A percentile compares a stretch with the other conserved stretches of the same genome.
phyloP scores from a whole-genome alignment of 2,888 invertebrate genomes.

The Conops quadrifasciatus region DNA sequence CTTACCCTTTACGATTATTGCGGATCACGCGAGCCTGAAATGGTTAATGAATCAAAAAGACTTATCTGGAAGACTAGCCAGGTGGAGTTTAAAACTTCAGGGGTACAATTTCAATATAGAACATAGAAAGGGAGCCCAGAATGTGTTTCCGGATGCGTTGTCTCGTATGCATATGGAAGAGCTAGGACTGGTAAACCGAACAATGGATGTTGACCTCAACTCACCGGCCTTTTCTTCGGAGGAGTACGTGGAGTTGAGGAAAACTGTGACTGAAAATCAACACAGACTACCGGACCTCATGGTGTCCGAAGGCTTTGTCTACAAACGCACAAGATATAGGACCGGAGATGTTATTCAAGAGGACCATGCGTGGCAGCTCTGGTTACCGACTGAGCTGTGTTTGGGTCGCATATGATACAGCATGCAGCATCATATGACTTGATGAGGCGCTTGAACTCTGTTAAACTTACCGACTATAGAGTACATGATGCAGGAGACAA shows the following conservation, averaged over 20 bases:
- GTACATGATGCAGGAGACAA: not conserved
- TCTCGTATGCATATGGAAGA: constrained; percentile 7
- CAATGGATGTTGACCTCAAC: constrained; percentile 1
- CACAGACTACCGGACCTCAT: constrained; percentile 5
- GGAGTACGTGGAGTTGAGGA: constrained; percentile 2
- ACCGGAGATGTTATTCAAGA: constrained; percentile 7
- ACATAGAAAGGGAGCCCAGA: constrained; percentile 14
- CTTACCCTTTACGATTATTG: constrained; percentile 39
- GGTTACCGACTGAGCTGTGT: constrained; percentile 22
- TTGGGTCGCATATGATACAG: constrained; percentile 42
- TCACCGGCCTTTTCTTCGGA: constrained; percentile 5
- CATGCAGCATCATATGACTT: constrained; percentile 34
- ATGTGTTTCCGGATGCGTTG: constrained; percentile 18
- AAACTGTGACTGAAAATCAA: constrained; percentile 2
- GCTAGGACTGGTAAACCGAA: not conserved
- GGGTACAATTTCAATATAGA: constrained; percentile 40
- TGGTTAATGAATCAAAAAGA: constrained; percentile 48
- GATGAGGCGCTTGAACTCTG: not conserved
- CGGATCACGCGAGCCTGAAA: constrained; percentile 48
- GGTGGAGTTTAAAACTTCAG: constrained; percentile 45
- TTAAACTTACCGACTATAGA: not conserved
- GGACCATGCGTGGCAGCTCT: constrained; percentile 20
- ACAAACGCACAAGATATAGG: constrained; percentile 17
- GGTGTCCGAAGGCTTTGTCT: constrained; percentile 14
- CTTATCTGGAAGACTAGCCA: constrained; percentile 46